Percentiles rank a stretch among this genome's conserved stretches.
phyloP scores from a whole-genome alignment of 2,113 vertebrate genomes.

The Ptychochromis oligacanthus region DNA sequence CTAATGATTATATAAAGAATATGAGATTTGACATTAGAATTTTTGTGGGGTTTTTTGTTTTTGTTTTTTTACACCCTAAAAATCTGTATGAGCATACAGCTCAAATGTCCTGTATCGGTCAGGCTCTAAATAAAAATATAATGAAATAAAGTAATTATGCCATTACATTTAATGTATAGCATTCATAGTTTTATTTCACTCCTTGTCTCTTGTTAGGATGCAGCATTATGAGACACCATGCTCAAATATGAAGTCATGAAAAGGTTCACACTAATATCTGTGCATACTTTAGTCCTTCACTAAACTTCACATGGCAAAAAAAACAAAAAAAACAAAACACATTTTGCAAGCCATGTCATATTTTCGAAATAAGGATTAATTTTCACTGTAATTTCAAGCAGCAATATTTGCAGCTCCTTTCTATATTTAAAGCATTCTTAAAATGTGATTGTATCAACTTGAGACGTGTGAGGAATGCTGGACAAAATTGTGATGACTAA shows the following conservation, averaged over 20 bases:
- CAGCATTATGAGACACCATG: neutral
- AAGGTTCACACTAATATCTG: neutral
- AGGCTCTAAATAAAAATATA: neutral
- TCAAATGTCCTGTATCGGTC: fast-evolving
- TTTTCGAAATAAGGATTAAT: neutral
- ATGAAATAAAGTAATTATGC: too few species aligned
- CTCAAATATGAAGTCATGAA: too few species aligned
- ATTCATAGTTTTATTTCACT: neutral
- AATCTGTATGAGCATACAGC: neutral
- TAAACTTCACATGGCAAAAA: neutral
- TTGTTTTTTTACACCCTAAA: neutral
- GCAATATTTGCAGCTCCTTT: neutral
- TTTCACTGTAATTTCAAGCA: neutral
- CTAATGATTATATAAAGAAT: neutral
- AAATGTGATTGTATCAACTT: too few species aligned
- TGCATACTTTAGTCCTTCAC: neutral
- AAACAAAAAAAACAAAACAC: too few species aligned
- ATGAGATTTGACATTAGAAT: too few species aligned
- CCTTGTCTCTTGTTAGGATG: neutral
- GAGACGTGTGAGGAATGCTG: neutral
- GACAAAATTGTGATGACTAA: neutral
- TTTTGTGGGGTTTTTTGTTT: too few species aligned
- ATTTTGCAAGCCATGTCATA: neutral
- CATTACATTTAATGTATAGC: neutral
- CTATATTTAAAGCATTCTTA: neutral